Base-by-base conservation (phyloP, 1,140 invertebrate genomes). In the Marisa cornuarietis region DNA sequence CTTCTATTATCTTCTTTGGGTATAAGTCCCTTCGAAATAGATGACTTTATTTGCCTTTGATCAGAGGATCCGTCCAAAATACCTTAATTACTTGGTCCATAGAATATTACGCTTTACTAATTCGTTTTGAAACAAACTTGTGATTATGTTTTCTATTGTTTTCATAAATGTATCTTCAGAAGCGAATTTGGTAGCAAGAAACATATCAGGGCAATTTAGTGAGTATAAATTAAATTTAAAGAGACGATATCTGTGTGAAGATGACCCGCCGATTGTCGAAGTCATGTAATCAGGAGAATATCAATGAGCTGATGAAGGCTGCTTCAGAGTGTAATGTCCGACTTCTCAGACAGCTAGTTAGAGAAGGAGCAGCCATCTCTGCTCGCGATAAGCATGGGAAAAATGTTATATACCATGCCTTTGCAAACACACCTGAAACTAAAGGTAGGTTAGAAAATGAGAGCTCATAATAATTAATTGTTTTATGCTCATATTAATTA, bases 401-500 rank as follows among this genome's bases (percentile, higher is more conserved):
- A 58, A 82, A 78, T 76, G 73, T 74, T 42, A 31, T 82, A 7
- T 82, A 82, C 62, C 77, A 82, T 79, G 81, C 81, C n/a, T 79
- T 82, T 42, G 42, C 76, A 24, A 65, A 68, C 62, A 75, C n/a
- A 42, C n/a, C 69, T 66, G 20, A 69, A 52, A 54, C 31, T 22
- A 16, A 79, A 77, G 78, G 76, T 79, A 54, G 26, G 63, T 42
- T 65, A 62, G 54, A 9, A n/a, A 77, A 65, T 16, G 26, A 58
- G 54, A 58, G 54, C 16, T 42, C n/a, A n/a, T n/a, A n/a, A n/a
- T n/a, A 13, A 20, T 51, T 68, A 68, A 11, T 18, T 11, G 9
- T 58, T 58, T 61, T 5, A 20, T 69, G 24, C 8, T 49, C 8
- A 22, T 1, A 24, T 26, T 9, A 54, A 22, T 51, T 24, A 61